Percentiles rank a stretch among this genome's conserved stretches.
These are phyloP conservation scores for Petrosia ficiformis DNA, from an alignment of 37 sponge, comb jelly and placozoan genomes.

Conservation along the genomic window DNA sequence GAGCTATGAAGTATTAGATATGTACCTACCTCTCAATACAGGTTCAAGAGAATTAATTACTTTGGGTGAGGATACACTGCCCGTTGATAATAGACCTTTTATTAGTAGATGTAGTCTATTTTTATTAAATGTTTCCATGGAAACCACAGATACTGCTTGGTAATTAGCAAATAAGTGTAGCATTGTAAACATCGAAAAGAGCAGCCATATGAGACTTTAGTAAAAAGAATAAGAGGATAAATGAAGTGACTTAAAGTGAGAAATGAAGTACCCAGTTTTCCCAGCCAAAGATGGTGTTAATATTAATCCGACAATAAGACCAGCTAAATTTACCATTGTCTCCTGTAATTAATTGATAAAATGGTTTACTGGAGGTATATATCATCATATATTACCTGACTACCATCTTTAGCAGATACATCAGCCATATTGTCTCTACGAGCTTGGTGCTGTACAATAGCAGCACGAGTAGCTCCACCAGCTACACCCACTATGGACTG, in stretches of 20 bases:
- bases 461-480: slow-evolving; percentile 93
- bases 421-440: slow-evolving; percentile 94
- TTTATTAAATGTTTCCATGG: slow-evolving; percentile 87
- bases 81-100: slow-evolving; percentile 49
- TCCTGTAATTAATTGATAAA: slow-evolving; percentile 38
- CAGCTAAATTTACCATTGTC: slow-evolving; percentile 80
- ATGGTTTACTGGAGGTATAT: background rate
- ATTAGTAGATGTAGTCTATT: slow-evolving; percentile 74
- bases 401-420: slow-evolving; percentile 96
- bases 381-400: slow-evolving; percentile 66
- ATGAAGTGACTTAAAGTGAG: background rate
- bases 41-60: slow-evolving; percentile 66
- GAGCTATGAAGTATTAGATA: too few species aligned
- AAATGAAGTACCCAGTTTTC: slow-evolving; percentile 24
- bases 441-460: slow-evolving; percentile 93
- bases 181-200: slow-evolving; percentile 74
- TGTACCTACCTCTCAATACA: too few species aligned
- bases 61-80: slow-evolving; percentile 22
- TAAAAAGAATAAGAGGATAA: background rate
- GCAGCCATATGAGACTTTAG: slow-evolving; percentile 64
- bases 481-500: slow-evolving; percentile 94
- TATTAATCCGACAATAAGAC: slow-evolving; percentile 62
- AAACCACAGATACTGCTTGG: slow-evolving; percentile 75
- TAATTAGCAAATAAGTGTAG: slow-evolving; percentile 89
- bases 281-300: slow-evolving; percentile 66